Conservation (phyloP, 1,140 invertebrate genomes). For the Panulirus ornatus region DNA sequence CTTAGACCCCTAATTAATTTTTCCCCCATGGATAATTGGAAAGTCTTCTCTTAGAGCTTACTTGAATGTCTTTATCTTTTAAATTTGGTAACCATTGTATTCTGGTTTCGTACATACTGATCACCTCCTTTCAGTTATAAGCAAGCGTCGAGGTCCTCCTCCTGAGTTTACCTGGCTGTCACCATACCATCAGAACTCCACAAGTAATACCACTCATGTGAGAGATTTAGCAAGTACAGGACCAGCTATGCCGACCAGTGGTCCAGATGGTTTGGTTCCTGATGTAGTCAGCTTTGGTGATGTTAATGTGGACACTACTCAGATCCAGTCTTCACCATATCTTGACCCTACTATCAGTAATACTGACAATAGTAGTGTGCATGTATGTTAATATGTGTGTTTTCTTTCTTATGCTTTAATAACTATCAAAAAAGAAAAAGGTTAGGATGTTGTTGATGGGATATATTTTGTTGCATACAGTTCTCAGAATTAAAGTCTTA, state of each 20-base stretch:
- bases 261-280: slow-evolving; percentile 8
- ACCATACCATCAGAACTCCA: slow-evolving; percentile 43
- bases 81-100: too few relatives aligned
- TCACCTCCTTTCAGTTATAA: slow-evolving; percentile 38
- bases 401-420: slow-evolving; percentile 5
- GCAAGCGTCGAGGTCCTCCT: slow-evolving; percentile 52
- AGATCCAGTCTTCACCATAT: slow-evolving; percentile 49
- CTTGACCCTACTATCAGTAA: slow-evolving; percentile 53
- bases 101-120: not conserved
- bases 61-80: too few relatives aligned
- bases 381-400: slow-evolving; percentile 40
- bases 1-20: too few relatives aligned
- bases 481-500: too few relatives aligned
- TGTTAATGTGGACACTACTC: slow-evolving; percentile 48
- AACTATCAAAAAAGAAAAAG: too few relatives aligned
- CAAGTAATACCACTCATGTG: not conserved
- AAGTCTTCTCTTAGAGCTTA: too few relatives aligned
- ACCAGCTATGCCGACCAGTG: not conserved
- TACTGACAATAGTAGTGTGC: slow-evolving; percentile 55
- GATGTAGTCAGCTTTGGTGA: slow-evolving; percentile 46
- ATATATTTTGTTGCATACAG: too few relatives aligned
- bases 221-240: not conserved
- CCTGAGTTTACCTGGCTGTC: slow-evolving; percentile 63
- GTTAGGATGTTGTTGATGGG: too few relatives aligned
- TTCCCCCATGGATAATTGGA: too few relatives aligned